These are phyloP conservation scores for Brachionichthys hirsutus DNA, from an alignment of 2,113 vertebrate species.

Conservation along the genomic window DNA sequence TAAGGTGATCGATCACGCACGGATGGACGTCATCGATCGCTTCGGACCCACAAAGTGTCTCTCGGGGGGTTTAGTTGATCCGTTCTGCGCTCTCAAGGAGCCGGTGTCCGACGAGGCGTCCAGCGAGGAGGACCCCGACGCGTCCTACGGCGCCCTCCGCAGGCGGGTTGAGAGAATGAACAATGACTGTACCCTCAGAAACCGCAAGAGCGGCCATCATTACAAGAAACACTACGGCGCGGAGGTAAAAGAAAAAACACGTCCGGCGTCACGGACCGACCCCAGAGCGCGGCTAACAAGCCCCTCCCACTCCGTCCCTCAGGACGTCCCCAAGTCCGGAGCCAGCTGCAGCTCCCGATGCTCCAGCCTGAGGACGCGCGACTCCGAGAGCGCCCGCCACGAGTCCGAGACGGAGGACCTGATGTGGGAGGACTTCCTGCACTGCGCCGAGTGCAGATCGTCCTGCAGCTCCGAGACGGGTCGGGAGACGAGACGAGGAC, in stretches of 20 bases:
- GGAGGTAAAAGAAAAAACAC: constrained; percentile 81
- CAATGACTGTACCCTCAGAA: constrained; percentile 83
- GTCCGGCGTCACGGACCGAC: not conserved
- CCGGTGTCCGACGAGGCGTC: constrained; percentile 91
- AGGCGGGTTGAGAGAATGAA: constrained; percentile 79
- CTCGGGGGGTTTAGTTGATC: not conserved
- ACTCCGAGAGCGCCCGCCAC: constrained; percentile 92
- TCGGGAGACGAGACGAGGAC: constrained; percentile 11
- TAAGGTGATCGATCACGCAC: constrained; percentile 53
- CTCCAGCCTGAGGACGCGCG: constrained; percentile 90
- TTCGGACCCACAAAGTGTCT: no score
- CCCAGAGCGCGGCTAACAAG: not conserved
- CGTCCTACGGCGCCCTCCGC: constrained; percentile 80
- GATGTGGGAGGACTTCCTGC: constrained; percentile 96
- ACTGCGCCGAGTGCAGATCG: constrained; percentile 93
- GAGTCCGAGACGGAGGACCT: constrained; percentile 97
- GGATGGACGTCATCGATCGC: no score
- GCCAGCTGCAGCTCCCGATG: constrained; percentile 96
- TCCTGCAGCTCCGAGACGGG: constrained; percentile 92
- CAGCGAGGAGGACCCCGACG: constrained; percentile 92
- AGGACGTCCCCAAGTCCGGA: constrained; percentile 91
- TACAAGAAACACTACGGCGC: constrained; percentile 91
- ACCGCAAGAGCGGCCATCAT: constrained; percentile 85
- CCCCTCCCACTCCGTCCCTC: constrained; percentile 1
- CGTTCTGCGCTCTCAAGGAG: constrained; percentile 72